A percentile compares a stretch with the other conserved stretches of the same genome.
These are phyloP conservation scores for Montipora capitata DNA, from an alignment of 92 coral and sea anemone species.

Conservation along the genomic window DNA sequence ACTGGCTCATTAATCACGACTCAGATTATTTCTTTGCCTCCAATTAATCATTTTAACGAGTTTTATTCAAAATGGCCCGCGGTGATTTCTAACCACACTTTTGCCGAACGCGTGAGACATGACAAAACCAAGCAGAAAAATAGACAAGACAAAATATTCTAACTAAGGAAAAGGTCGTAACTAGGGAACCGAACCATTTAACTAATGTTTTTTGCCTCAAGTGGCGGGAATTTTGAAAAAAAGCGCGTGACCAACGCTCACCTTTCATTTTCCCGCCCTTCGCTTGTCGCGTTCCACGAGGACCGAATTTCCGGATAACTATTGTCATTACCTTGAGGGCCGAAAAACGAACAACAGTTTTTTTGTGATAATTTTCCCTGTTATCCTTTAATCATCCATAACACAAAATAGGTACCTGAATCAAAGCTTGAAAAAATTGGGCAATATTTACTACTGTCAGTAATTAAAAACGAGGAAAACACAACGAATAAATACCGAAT, in stretches of 20 bases:
- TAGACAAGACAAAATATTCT: neutral
- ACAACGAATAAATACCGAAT: no score
- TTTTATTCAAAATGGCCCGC: constrained; percentile 6
- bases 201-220: neutral
- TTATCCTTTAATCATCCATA: no score
- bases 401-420: no score
- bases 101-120: neutral
- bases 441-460: no score
- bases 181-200: no score
- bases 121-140: neutral
- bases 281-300: neutral
- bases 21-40: neutral
- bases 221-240: constrained; percentile 40
- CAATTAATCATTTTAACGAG: neutral
- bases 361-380: no score
- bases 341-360: no score
- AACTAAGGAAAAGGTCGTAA: neutral
- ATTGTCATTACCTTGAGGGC: no score
- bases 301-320: no score
- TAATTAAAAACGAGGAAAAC: no score
- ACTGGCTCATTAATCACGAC: neutral
- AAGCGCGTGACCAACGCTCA: neutral
- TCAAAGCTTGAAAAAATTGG: no score
- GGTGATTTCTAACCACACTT: neutral
- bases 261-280: constrained; percentile 32